phyloP scores from a whole-genome alignment of 2,888 invertebrate species.

The Drosophila barbarae region DNA sequence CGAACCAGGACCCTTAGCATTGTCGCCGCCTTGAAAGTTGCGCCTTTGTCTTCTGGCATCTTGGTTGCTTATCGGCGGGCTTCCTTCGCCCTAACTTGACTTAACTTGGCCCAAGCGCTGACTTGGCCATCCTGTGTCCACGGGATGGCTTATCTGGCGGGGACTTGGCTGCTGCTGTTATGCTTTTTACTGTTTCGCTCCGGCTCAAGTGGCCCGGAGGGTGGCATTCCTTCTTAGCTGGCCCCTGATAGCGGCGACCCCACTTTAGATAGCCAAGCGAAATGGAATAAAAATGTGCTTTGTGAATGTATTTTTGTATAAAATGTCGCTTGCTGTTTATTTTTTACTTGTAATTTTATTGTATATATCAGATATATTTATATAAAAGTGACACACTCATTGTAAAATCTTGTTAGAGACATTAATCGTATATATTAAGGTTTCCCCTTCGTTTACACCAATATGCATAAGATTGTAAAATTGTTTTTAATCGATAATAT shows the following conservation, averaged over 20 bases:
- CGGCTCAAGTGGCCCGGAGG: conserved; percentile 52
- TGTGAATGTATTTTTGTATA: conserved; percentile 52
- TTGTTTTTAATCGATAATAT: conserved; percentile 39
- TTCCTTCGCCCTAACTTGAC: conserved; percentile 16
- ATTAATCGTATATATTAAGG: conserved; percentile 46
- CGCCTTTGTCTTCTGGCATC: conserved; percentile 37
- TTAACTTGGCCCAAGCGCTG: conserved; percentile 18
- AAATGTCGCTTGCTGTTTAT: conserved; percentile 67
- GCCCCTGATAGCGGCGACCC: conserved; percentile 12
- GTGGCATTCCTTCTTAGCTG: conserved; percentile 31
- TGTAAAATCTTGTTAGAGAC: conserved; percentile 74
- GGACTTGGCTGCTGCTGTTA: conserved; percentile 40
- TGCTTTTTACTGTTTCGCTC: conserved; percentile 31
- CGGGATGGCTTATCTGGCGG: conserved; percentile 52
- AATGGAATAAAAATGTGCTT: conserved; percentile 37
- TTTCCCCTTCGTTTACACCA: conserved; percentile 36
- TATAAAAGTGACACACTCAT: conserved; percentile 71
- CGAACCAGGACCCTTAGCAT: conserved; percentile 12
- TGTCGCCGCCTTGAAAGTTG: conserved; percentile 30
- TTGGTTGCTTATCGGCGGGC: conserved; percentile 24
- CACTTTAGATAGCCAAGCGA: conserved; percentile 11
- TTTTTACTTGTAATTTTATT: conserved; percentile 59
- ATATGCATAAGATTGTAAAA: conserved; percentile 35
- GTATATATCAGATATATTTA: conserved; percentile 63
- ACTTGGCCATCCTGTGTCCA: conserved; percentile 47